Evolutionary conservation across 2,888 invertebrate species (phyloP).

Genomic region (Hyalella azteca): DNA sequence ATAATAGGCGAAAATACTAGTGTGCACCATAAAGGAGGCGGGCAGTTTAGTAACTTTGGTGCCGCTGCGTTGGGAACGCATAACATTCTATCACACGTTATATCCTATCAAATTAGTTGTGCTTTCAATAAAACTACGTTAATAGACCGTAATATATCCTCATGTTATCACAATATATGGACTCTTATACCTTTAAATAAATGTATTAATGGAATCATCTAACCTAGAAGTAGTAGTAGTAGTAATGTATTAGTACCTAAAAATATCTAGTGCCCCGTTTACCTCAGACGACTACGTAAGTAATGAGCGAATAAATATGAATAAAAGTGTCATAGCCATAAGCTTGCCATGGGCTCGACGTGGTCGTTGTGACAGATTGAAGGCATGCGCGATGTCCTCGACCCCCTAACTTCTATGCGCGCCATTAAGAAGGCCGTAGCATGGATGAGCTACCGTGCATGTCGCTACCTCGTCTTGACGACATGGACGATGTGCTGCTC

Average conservation of each 20-base stretch:
- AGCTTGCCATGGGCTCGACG: not conserved
- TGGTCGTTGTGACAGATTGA: slow-evolving; percentile 19
- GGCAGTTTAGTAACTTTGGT: too few relatives aligned
- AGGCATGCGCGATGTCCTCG: slow-evolving; percentile 4
- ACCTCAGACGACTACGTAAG: slow-evolving; percentile 33
- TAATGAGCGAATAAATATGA: slow-evolving; percentile 36
- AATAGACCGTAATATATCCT: slow-evolving; percentile 35
- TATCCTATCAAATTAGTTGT: slow-evolving; percentile 33
- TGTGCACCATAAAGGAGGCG: too few relatives aligned
- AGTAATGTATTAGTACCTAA: slow-evolving; percentile 33
- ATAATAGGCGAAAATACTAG: too few relatives aligned
- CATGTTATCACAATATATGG: slow-evolving; percentile 40
- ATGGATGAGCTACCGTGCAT: slow-evolving; percentile 11
- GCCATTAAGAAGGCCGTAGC: slow-evolving; percentile 21
- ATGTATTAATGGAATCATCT: slow-evolving; percentile 29
- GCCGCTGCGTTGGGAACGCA: too few relatives aligned
- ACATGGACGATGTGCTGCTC: not conserved
- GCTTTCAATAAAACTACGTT: slow-evolving; percentile 35
- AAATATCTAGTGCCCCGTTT: slow-evolving; percentile 29
- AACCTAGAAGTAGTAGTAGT: slow-evolving; percentile 16
- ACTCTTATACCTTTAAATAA: slow-evolving; percentile 24
- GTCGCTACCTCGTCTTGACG: not conserved
- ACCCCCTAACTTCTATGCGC: slow-evolving; percentile 1
- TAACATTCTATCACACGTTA: too few relatives aligned
- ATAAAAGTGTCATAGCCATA: not conserved